Evolutionary conservation across 2,113 vertebrate species (phyloP).

Genomic region (Trochalopteron elliotii): DNA sequence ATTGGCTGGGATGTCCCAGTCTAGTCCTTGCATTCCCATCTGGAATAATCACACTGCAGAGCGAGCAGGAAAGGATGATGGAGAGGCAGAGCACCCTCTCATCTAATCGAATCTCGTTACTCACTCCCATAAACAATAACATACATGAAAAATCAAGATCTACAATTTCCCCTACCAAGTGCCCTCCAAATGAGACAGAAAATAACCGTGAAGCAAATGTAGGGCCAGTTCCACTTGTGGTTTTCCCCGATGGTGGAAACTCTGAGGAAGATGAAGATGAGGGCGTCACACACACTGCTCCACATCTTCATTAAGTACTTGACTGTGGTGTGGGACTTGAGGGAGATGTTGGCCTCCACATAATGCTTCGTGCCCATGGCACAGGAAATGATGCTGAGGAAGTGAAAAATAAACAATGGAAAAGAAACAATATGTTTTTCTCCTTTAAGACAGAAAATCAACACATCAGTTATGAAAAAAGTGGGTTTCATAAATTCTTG

Average conservation of each 20-base stretch:
- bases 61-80: too few species aligned
- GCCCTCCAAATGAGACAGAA: slow-evolving; percentile 72
- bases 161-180: slow-evolving; percentile 59
- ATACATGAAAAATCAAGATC: neutral
- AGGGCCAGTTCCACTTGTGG: slow-evolving; percentile 81
- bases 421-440: neutral
- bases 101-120: neutral
- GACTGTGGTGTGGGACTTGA: slow-evolving; percentile 82
- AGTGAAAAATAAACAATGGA: neutral
- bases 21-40: too few species aligned
- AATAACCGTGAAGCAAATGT: neutral
- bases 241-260: slow-evolving; percentile 82
- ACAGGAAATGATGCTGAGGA: slow-evolving; percentile 79
- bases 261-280: slow-evolving; percentile 85
- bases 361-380: slow-evolving; percentile 86
- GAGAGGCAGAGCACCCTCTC: too few species aligned
- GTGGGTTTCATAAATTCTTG: neutral
- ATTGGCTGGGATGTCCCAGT: too few species aligned
- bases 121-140: neutral
- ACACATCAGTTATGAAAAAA: neutral
- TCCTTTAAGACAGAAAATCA: neutral
- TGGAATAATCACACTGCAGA: too few species aligned
- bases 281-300: slow-evolving; percentile 82
- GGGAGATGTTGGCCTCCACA: slow-evolving; percentile 82
- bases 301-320: slow-evolving; percentile 89